Evolutionary conservation across 2,888 invertebrate species (phyloP), one percentile per base, ranked within the genome.

Genomic region (Erebia aethiops): DNA sequence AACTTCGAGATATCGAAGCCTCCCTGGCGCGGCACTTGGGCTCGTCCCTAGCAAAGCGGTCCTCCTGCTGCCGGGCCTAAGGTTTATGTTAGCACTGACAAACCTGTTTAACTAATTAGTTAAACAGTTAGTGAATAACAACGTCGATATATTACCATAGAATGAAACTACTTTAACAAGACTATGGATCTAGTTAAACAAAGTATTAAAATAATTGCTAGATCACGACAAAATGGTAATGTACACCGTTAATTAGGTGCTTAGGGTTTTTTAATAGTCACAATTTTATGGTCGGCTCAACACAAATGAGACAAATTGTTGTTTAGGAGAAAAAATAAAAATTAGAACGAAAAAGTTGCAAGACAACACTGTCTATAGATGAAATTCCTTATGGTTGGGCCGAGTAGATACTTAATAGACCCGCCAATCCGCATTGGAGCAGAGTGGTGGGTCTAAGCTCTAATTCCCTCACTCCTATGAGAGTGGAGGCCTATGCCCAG

Each of bases 211-310:
- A 68, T 79, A 78, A 80, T 79, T 77, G 73, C 71, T 65, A 67
- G 70, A 74, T 75, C 80, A 80, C 78, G 80, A 80, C 77, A 77
- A 79, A 80, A 77, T 75, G 62, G 71, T 80, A 81, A 84, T 82
- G 81, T 82, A 81, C 82, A 80, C 79, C 81, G 83, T 80, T 86
- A 84, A 88, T 87, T 85, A 84, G 80, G 72, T 77, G 81, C 75
- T 78, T 80, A 79, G 67, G 76, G 76, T 90, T 89, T 89, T 90
- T 89, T 90, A 87, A 80, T 77, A 72, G 71, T 75, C 75, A 81
- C 87, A 90, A 91, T 92, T 91, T 89, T 86, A 90, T 89, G 92
- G 83, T 86, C 81, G 84, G 82, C 74, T 87, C 82, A 86, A 85
- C 88, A 87, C 87, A 85, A 87, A 89, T 91, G 85, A 80, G 77